Conservation (phyloP, 2,113 vertebrate species). For the Anoura caudifer region DNA sequence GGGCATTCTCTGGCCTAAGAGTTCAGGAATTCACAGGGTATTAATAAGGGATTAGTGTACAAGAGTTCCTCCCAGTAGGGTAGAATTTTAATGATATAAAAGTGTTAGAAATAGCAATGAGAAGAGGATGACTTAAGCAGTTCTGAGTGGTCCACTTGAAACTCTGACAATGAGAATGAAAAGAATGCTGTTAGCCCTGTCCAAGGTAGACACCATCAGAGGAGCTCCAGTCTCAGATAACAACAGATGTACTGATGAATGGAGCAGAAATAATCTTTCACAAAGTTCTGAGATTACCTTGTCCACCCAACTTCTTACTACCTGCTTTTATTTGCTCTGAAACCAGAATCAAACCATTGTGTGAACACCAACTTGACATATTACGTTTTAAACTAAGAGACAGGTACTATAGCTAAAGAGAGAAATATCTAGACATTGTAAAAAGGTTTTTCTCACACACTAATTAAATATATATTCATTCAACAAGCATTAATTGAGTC, state of each 20-base stretch:
- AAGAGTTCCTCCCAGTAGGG: neutral
- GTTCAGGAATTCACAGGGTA: slow-evolving; percentile 16
- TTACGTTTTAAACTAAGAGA: neutral
- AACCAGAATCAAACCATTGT: neutral
- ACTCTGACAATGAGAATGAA: slow-evolving; percentile 37
- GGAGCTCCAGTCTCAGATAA: neutral
- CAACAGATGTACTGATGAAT: neutral
- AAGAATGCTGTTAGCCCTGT: slow-evolving; percentile 41
- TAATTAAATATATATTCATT: neutral
- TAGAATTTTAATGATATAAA: slow-evolving; percentile 39
- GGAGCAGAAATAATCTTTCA: neutral
- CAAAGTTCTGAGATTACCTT: neutral
- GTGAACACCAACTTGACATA: neutral
- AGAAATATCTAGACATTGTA: neutral
- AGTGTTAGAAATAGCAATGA: slow-evolving; percentile 35
- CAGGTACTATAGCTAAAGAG: neutral
- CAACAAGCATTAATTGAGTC: neutral
- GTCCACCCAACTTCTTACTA: neutral
- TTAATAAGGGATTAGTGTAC: slow-evolving; percentile 23
- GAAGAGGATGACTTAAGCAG: slow-evolving; percentile 32
- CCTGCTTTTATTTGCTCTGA: neutral
- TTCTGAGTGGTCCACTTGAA: slow-evolving; percentile 50
- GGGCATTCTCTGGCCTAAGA: neutral
- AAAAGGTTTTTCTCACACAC: neutral
- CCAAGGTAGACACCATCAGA: neutral